Conservation (phyloP, 2,888 invertebrate species). For the Tipula confusa region DNA sequence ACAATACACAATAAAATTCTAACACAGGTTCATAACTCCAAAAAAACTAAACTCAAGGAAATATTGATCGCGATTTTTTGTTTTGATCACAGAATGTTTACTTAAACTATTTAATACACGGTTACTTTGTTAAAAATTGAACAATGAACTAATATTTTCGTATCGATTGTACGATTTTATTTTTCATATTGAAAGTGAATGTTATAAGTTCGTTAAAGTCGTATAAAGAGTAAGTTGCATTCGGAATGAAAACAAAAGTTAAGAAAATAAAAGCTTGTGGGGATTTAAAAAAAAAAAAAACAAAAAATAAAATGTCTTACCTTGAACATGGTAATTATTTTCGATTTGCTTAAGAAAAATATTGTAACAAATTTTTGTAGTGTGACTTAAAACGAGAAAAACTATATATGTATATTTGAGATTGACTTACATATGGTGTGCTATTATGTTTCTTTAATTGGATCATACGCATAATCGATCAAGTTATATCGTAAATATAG, state of each 20-base stretch:
- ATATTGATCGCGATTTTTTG: no score
- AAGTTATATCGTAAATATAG: neutral
- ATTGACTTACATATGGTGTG: neutral
- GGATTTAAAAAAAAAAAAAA: no score
- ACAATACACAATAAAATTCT: neutral
- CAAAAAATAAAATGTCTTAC: neutral
- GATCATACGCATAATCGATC: no score
- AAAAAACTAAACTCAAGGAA: neutral
- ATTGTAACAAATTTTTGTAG: neutral
- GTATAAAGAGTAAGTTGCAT: neutral
- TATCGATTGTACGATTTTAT: neutral
- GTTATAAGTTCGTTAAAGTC: neutral
- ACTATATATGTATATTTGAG: neutral
- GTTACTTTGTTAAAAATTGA: neutral
- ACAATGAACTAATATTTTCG: neutral
- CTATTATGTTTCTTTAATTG: neutral
- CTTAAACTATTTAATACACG: neutral
- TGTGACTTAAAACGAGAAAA: neutral
- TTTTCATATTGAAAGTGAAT: neutral
- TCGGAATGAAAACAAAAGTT: neutral
- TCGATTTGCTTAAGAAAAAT: neutral
- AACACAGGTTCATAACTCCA: no score
- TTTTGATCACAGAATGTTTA: no score
- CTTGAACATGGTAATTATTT: neutral
- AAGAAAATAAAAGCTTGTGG: neutral